Evolutionary conservation across 2,888 invertebrate species (phyloP).

Genomic region (Frankliniella intonsa): DNA sequence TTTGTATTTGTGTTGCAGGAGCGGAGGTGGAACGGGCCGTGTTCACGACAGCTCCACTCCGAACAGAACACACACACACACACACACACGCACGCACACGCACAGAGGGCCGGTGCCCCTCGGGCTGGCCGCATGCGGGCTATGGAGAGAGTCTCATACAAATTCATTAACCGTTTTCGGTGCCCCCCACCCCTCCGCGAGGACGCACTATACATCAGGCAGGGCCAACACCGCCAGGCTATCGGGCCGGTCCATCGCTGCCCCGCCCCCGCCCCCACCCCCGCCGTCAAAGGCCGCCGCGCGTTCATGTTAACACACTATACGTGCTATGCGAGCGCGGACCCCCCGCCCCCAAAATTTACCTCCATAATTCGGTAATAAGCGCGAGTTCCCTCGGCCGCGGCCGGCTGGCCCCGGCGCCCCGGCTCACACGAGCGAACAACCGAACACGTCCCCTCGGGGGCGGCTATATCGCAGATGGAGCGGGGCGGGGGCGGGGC

Average conservation of each 20-base stretch:
- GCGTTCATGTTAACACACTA: constrained; percentile 23
- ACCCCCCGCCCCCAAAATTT: not conserved
- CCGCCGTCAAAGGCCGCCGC: not conserved
- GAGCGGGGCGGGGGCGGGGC: too few species aligned
- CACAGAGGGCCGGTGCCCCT: too few species aligned
- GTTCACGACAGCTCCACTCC: too few species aligned
- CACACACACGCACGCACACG: too few species aligned
- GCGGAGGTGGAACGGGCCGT: too few species aligned
- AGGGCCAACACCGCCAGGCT: not conserved
- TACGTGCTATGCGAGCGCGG: not conserved
- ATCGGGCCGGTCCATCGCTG: not conserved
- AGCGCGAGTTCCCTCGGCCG: not conserved
- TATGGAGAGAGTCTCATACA: not conserved
- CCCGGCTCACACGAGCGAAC: constrained; percentile 17
- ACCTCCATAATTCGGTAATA: constrained; percentile 23
- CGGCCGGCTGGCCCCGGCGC: not conserved
- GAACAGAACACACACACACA: too few species aligned
- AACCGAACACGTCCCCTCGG: not conserved
- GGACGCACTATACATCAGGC: constrained; percentile 23
- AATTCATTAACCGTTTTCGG: not conserved
- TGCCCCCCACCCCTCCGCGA: not conserved
- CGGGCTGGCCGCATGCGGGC: not conserved
- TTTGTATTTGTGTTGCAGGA: too few species aligned
- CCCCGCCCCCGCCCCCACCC: not conserved
- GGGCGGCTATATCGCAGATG: too few species aligned